Evolutionary conservation across 2,797 vertebrate species (phyloP), one percentile per base, ranked within the genome.

Genomic region (Percopsis omiscomaycus): DNA sequence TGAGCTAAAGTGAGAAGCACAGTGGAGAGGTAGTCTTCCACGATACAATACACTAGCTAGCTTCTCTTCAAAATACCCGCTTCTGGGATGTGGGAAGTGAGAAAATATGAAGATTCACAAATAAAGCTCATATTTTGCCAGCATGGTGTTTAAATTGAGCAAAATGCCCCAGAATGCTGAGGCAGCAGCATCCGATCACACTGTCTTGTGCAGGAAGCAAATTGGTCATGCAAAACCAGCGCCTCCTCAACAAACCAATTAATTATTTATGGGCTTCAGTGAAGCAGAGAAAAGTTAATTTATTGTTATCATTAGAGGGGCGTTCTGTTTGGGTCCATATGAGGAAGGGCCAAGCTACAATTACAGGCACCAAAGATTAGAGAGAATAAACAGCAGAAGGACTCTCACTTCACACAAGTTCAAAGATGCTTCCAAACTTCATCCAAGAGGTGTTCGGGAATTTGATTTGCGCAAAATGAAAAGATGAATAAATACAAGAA

Each of bases 211-310:
- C 78, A 83, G 77, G 82, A 83, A 81, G 64, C 65, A 74, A 71
- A 83, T 87, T 78, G 84, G 78, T 89, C 87, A 89, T 81, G 85
- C 84, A 81, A 87, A 86, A 86, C 77, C 83, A 76, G 75, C 74
- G 72, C 73, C 84, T 84, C 78, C 73, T 84, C 86, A 89, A 86
- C 89, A 89, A 90, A 90, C 78, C 88, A 89, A 89, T 92, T 92
- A 87, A 92, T 91, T 93, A 91, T 93, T 90, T 89, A 92, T 85
- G 75, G 81, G 73, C 84, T 89, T 90, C 87, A 87, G 73, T 78
- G 83, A 85, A 92, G 89, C 90, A 77, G 79, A 86, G 87, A 89
- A 42, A 92, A 91, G 71, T 83, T 91, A 84, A 92, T 92, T 92
- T 92, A 90, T 91, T 91, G 89, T 92, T 89, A 89, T 92, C 91